Percentiles rank a stretch among this genome's conserved stretches.
Evolutionary conservation across 2,888 invertebrate species (phyloP).

Genomic region (Chalcis sispes): DNA sequence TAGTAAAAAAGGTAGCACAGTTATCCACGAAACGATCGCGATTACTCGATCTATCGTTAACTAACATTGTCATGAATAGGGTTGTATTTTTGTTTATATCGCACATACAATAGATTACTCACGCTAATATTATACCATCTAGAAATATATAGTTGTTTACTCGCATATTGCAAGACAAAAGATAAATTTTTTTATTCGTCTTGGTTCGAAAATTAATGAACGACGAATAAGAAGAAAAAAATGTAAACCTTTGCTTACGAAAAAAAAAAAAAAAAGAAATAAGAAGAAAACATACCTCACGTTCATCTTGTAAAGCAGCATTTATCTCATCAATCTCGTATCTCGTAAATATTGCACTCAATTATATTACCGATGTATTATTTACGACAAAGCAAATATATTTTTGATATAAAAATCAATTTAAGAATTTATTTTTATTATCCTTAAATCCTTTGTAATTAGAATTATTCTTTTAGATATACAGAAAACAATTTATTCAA

Average conservation of each 20-base stretch:
- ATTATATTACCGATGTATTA: constrained; percentile 51
- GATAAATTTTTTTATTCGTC: not conserved
- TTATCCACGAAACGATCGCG: no score
- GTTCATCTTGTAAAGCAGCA: constrained; percentile 53
- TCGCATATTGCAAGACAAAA: constrained; percentile 27
- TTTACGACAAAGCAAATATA: constrained; percentile 56
- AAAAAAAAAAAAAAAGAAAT: not conserved
- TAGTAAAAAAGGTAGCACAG: not conserved
- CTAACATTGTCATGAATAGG: constrained; percentile 17
- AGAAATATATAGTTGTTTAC: constrained; percentile 39
- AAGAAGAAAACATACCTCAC: constrained; percentile 33
- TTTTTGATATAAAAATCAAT: constrained; percentile 58
- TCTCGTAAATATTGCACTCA: constrained; percentile 46
- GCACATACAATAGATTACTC: constrained; percentile 26
- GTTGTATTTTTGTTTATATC: constrained; percentile 23
- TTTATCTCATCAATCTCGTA: constrained; percentile 48
- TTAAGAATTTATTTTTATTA: not conserved
- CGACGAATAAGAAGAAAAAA: no score
- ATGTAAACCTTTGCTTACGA: constrained; percentile 33
- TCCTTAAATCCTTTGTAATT: no score
- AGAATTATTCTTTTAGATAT: no score
- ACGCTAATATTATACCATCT: constrained; percentile 41
- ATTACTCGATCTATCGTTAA: constrained; percentile 26
- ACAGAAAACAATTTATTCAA: no score
- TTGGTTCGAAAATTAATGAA: constrained; percentile 10